A percentile compares a stretch with the other conserved stretches of the same genome.
Conservation (phyloP, 2,797 vertebrate species). For the Diplodus sargus region DNA sequence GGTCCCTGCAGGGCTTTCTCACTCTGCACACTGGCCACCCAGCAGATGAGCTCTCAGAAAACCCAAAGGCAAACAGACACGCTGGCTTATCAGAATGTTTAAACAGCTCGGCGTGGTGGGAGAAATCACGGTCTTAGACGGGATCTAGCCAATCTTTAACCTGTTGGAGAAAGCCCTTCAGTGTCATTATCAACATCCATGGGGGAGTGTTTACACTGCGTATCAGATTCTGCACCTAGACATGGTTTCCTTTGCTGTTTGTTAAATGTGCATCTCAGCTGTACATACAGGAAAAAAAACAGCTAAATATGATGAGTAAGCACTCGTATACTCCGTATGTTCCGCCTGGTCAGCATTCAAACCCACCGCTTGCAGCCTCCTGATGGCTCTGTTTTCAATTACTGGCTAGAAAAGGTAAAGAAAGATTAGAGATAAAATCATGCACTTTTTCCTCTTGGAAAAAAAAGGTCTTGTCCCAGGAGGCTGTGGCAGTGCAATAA, state of each 20-base stretch:
- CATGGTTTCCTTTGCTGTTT: constrained; percentile 26
- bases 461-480: constrained; percentile 63
- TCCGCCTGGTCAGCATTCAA: constrained; percentile 48
- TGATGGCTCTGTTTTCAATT: constrained; percentile 78
- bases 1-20: constrained; percentile 52
- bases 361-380: constrained; percentile 27
- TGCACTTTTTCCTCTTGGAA: constrained; percentile 58
- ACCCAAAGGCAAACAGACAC: constrained; percentile 75
- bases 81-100: constrained; percentile 75
- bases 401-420: constrained; percentile 70
- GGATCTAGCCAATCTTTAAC: constrained; percentile 52
- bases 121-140: constrained; percentile 47
- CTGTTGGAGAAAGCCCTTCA: constrained; percentile 41
- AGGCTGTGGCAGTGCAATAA: constrained; percentile 66
- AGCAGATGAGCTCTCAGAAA: constrained; percentile 63
- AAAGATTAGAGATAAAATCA: constrained; percentile 80
- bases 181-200: constrained; percentile 48
- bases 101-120: constrained; percentile 57
- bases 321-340: constrained; percentile 7
- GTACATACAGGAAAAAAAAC: constrained; percentile 35
- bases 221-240: constrained; percentile 33
- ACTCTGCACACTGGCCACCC: constrained; percentile 51
- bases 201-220: constrained; percentile 38
- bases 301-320: constrained; percentile 48
- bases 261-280: constrained; percentile 34